Conservation (phyloP, 2,797 vertebrate genomes). For the Molossus alvarezi region DNA sequence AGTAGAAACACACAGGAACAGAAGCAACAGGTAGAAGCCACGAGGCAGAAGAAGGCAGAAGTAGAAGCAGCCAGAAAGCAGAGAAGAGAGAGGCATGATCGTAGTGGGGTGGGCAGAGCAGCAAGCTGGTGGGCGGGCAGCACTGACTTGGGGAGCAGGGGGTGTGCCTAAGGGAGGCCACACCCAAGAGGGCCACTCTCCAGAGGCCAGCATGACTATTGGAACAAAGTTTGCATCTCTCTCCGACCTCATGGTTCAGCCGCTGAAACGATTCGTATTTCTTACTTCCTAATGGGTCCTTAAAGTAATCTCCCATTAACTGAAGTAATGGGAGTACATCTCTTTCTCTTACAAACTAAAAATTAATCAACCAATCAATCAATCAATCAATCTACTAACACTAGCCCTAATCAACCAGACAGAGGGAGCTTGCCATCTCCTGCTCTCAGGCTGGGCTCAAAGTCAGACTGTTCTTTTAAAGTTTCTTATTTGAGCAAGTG, state of each 20-base stretch:
- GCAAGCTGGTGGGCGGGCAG: rapidly evolving
- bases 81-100: background rate
- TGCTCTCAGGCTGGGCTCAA: background rate
- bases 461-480: background rate
- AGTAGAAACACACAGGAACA: background rate
- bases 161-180: background rate
- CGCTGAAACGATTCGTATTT: constrained; percentile 5
- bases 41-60: background rate
- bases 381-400: background rate
- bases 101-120: rapidly evolving
- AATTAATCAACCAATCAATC: background rate
- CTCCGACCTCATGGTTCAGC: background rate
- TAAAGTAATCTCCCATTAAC: constrained; percentile 52
- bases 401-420: background rate
- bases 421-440: background rate
- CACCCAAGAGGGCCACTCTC: background rate
- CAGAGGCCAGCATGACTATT: background rate
- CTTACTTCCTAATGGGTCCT: constrained; percentile 18
- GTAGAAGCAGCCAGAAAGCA: background rate
- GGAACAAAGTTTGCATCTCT: background rate
- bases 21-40: background rate
- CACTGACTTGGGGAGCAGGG: too few species aligned
- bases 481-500: background rate
- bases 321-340: background rate
- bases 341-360: background rate